phyloP scores from a whole-genome alignment of 2,888 invertebrate genomes.

The Dascillus cervinus region DNA sequence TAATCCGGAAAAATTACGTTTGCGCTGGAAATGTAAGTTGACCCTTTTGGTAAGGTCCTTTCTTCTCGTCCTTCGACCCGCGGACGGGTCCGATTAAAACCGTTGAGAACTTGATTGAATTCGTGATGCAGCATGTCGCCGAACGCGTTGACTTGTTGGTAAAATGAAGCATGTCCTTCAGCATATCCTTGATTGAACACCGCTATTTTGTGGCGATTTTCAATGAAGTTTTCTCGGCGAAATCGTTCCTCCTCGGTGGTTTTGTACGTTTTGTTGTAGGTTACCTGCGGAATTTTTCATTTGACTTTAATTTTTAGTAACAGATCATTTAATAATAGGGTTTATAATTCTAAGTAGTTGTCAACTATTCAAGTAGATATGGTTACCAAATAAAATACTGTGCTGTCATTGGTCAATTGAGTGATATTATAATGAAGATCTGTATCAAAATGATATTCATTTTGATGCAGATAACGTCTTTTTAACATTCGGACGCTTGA shows the following conservation, averaged over 20 bases:
- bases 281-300: too few species aligned
- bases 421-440: too few species aligned
- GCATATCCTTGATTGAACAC: constrained; percentile 35
- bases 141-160: constrained; percentile 34
- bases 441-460: too few species aligned
- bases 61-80: constrained; percentile 52
- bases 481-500: too few species aligned
- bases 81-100: constrained; percentile 35
- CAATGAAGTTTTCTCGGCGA: constrained; percentile 36
- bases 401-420: too few species aligned
- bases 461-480: too few species aligned
- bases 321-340: too few species aligned
- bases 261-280: constrained; percentile 34
- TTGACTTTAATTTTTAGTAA: too few species aligned
- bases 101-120: constrained; percentile 34
- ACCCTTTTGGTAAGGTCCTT: constrained; percentile 16
- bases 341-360: too few species aligned
- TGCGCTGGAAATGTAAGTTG: constrained; percentile 33
- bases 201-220: constrained; percentile 35
- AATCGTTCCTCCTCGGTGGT: constrained; percentile 29
- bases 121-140: constrained; percentile 37
- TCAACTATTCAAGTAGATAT: too few species aligned
- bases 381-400: too few species aligned
- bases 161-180: constrained; percentile 28
- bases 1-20: constrained; percentile 33